phyloP scores from a whole-genome alignment of 92 coral and sea anemone species.

The Pocillopora grandis region DNA sequence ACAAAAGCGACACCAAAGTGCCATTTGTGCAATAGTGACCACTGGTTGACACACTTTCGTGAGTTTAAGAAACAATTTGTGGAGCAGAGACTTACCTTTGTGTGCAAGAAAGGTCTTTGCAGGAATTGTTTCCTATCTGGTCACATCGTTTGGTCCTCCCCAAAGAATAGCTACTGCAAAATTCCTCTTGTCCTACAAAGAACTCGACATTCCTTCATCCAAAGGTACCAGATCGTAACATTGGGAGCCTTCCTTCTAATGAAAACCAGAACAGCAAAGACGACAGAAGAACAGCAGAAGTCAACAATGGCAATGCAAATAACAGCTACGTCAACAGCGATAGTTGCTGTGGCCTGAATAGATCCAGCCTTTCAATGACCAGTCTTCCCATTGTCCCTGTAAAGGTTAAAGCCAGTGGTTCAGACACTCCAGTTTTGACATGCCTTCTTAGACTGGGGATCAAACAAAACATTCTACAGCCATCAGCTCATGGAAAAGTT shows the following conservation, averaged over 20 bases:
- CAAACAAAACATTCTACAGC: slow-evolving; percentile 38
- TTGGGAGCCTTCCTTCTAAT: slow-evolving; percentile 7
- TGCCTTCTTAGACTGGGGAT: slow-evolving; percentile 40
- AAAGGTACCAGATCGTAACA: neutral
- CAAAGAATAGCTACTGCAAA: slow-evolving; percentile 55
- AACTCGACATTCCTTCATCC: slow-evolving; percentile 58
- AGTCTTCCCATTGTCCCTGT: slow-evolving; percentile 40
- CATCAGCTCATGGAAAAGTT: slow-evolving; percentile 27
- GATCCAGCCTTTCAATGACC: slow-evolving; percentile 14
- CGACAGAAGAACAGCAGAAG: slow-evolving; percentile 2
- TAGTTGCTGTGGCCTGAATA: neutral
- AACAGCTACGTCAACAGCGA: neutral
- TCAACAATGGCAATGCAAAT: slow-evolving; percentile 9
- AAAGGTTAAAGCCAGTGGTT: slow-evolving; percentile 31
- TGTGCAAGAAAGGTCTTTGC: neutral
- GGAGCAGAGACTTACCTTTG: slow-evolving; percentile 40
- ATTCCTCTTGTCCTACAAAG: slow-evolving; percentile 54
- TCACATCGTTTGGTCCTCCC: slow-evolving; percentile 35
- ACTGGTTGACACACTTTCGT: slow-evolving; percentile 48
- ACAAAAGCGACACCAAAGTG: slow-evolving; percentile 6
- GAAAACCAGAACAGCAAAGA: neutral
- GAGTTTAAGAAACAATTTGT: slow-evolving; percentile 33
- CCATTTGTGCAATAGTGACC: slow-evolving; percentile 43
- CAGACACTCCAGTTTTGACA: slow-evolving; percentile 5
- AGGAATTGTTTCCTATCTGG: slow-evolving; percentile 56